Base-by-base conservation (phyloP, 1,140 invertebrate species). In the Vanessa atalanta region DNA sequence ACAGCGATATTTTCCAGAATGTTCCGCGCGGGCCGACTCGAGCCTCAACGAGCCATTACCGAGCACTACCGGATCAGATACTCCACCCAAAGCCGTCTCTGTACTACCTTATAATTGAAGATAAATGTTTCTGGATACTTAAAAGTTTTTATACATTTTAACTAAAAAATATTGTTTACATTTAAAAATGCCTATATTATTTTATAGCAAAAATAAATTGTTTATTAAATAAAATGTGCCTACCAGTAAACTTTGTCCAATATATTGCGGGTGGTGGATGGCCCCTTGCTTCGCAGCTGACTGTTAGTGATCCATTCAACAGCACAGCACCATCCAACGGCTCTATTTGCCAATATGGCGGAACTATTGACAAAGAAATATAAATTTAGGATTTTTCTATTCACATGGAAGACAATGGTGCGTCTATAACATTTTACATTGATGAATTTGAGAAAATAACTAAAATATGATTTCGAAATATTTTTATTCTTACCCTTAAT, bases 1-100 rank as follows among this genome's bases (percentile, higher is more conserved):
- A 84, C 97, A 98, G 61, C 97, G 94, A 89, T 98, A 98, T 87
- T 96, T 95, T 15, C 97, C 97, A 81, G 96, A 96, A 86, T 97
- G 96, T 84, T 95, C 94, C 16, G 96, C 94, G 50, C 95, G 94
- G 1, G 96, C 96, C 7, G 95, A 93, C 60, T 95, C 95, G 3
- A 97, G 94, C 80, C 95, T 93, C 55, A 97, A 84, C 13, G 96
- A 96, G 26, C 96, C 95, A 87, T 97, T 97, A 51, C 91, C 93
- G 75, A 96, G 93, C 15, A 92, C 88, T 20, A 88, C 88, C 20
- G 87, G 86, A 65, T 93, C 93, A 14, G 89, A 91, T 64, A 92
- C 88, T 20, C 88, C 88, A 13, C 90, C 90, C 61, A 92, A 68
- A 0, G 88, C 80, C 0, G 88, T 88, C 82, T 92, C 90, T 81